Evolutionary conservation across 1,140 invertebrate genomes (phyloP), one percentile per base, ranked within the genome.

Genomic region (Papilio glaucus): DNA sequence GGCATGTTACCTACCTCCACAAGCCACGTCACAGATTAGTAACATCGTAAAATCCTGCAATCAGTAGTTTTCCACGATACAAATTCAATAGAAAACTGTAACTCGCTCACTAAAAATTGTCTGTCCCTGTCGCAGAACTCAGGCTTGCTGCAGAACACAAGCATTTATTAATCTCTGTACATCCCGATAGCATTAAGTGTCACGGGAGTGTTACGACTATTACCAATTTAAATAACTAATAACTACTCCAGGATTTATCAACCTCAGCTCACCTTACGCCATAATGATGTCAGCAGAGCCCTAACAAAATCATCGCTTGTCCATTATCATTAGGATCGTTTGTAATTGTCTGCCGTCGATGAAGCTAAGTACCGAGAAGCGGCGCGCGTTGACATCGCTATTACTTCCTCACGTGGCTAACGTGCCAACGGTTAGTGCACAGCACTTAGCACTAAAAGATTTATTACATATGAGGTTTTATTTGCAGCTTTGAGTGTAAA

Each of bases 231-330:
- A 12, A 53, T 10, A 10, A 0, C 45, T 53, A 18, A 10, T 15
- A 53, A 53, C 15, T 49, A 18, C n/a, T n/a, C 18, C 42, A 18
- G 6, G 18, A 15, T 18, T 8, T 7, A 53, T 53, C 18, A 8
- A n/a, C n/a, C 1, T 18, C 18, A 15, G 45, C 45, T 15, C 4
- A 4, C 21, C 45, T 53, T 53, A 53, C 18, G 45, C 45, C 9
- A 26, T 57, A 57, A 57, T 26, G 49, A 57, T 57, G 49, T 57
- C 49, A 57, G 21, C 21, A 57, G 49, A 57, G 21, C 9, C 49
- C 21, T 57, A 57, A 57, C 18, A 53, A 26, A 57, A 57, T 57
- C 29, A 33, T 33, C 49, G 21, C 10, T 13, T 21, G 10, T 45
- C n/a, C 15, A 8, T 33, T 33, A 33, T 57, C 49, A 57, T 57